Percentiles rank a stretch among this genome's conserved stretches.
Conservation (phyloP, 35 echinoderm and acorn worm genomes). For the Lytechinus pictus region DNA sequence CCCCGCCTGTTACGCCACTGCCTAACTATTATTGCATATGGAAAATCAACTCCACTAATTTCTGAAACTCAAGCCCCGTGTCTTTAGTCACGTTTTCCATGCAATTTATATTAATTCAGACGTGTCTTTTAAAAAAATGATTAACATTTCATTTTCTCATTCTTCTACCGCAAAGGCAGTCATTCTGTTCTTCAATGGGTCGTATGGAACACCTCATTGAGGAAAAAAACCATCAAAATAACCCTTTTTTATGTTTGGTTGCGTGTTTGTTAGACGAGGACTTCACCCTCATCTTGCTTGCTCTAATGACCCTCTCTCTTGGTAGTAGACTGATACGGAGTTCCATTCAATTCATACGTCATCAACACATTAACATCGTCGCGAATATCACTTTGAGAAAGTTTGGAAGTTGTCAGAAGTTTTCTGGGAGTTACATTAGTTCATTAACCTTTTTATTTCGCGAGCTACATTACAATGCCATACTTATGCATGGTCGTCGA, state of each 20-base stretch:
- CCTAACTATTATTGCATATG: too few relatives aligned
- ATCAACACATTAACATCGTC: background rate
- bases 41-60: too few relatives aligned
- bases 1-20: too few relatives aligned
- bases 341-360: slow-evolving; percentile 10
- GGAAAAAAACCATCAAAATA: background rate
- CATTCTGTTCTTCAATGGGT: background rate
- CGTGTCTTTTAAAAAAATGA: background rate
- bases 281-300: background rate
- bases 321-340: background rate
- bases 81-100: background rate
- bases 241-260: background rate
- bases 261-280: background rate
- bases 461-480: background rate
- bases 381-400: background rate
- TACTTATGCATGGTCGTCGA: background rate
- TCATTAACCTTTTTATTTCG: background rate
- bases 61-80: background rate
- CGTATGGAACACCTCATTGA: background rate
- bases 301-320: background rate
- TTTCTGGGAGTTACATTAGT: background rate
- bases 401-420: background rate
- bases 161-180: background rate
- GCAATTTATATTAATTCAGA: background rate
- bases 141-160: background rate